phyloP scores from a whole-genome alignment of 1,140 invertebrate genomes.

The Mizuhopecten yessoensis region DNA sequence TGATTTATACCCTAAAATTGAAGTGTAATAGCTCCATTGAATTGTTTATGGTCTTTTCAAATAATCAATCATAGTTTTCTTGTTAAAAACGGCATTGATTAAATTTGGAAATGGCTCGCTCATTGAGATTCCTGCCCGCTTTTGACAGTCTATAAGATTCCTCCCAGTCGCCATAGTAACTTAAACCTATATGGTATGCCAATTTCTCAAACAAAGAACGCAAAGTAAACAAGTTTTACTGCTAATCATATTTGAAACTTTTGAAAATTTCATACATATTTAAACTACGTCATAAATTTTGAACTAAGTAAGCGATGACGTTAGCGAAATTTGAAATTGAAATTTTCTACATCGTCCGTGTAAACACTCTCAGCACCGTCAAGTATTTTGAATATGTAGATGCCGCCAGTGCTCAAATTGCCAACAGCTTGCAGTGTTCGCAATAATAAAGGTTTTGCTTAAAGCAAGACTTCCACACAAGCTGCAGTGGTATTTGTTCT shows the following conservation, averaged over 20 bases:
- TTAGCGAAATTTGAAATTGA: slow-evolving; percentile 27
- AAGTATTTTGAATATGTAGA: slow-evolving; percentile 33
- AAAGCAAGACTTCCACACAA: neutral
- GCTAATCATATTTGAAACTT: slow-evolving; percentile 11
- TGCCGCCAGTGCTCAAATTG: neutral
- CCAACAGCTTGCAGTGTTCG: neutral
- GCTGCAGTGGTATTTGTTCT: neutral
- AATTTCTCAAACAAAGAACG: neutral
- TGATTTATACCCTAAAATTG: slow-evolving; percentile 19
- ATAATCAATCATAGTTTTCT: slow-evolving; percentile 25
- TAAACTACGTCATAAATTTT: slow-evolving; percentile 12
- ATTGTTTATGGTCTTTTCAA: slow-evolving; percentile 27
- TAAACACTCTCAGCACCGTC: neutral
- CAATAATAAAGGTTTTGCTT: neutral
- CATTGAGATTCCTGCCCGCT: slow-evolving; percentile 1
- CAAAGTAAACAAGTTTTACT: slow-evolving; percentile 26
- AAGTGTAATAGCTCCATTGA: slow-evolving; percentile 24
- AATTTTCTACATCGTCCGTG: neutral
- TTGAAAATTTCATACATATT: slow-evolving; percentile 40
- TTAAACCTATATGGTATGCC: slow-evolving; percentile 18
- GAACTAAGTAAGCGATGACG: slow-evolving; percentile 23
- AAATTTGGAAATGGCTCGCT: neutral
- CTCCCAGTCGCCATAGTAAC: neutral
- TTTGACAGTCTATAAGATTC: slow-evolving; percentile 27
- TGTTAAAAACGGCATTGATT: slow-evolving; percentile 28